Percentiles rank a stretch among this genome's conserved stretches.
These are phyloP conservation scores for Dendroctonus valens DNA, from an alignment of 1,140 invertebrate genomes.

Conservation along the genomic window DNA sequence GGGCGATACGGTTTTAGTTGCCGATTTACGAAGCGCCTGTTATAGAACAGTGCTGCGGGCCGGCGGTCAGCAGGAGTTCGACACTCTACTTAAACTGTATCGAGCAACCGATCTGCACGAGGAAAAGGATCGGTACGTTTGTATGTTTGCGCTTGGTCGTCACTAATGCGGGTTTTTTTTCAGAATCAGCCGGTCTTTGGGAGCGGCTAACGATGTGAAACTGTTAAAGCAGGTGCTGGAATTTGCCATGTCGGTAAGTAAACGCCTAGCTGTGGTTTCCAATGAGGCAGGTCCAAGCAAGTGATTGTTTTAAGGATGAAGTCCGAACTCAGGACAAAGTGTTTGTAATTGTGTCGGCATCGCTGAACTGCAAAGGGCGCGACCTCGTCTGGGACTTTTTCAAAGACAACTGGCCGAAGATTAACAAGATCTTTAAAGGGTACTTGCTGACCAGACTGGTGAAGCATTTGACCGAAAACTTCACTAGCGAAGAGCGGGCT, in stretches of 20 bases:
- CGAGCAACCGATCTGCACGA: constrained; percentile 84
- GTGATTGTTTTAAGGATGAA: constrained; percentile 64
- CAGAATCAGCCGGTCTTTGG: constrained; percentile 77
- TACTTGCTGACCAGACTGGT: constrained; percentile 77
- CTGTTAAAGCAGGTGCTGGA: constrained; percentile 78
- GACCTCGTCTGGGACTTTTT: constrained; percentile 89
- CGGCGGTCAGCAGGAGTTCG: constrained; percentile 68
- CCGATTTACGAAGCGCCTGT: constrained; percentile 84
- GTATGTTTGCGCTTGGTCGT: background rate
- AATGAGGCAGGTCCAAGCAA: background rate
- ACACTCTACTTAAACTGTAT: constrained; percentile 81
- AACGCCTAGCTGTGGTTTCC: background rate
- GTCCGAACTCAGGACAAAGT: constrained; percentile 89
- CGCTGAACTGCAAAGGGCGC: constrained; percentile 72
- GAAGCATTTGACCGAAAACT: constrained; percentile 86
- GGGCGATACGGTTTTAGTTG: constrained; percentile 61
- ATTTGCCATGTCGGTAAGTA: constrained; percentile 82
- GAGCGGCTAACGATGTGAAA: constrained; percentile 67
- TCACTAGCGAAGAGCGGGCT: constrained; percentile 77
- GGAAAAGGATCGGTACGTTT: constrained; percentile 70
- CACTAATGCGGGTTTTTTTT: background rate
- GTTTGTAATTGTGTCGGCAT: constrained; percentile 83
- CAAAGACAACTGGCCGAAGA: constrained; percentile 76
- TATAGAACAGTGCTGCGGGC: constrained; percentile 79
- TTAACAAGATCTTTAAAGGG: constrained; percentile 77